Percentiles rank a stretch among this genome's conserved stretches.
These are phyloP conservation scores for Philereme transversata DNA, from an alignment of 2,888 invertebrate species.

Conservation along the genomic window DNA sequence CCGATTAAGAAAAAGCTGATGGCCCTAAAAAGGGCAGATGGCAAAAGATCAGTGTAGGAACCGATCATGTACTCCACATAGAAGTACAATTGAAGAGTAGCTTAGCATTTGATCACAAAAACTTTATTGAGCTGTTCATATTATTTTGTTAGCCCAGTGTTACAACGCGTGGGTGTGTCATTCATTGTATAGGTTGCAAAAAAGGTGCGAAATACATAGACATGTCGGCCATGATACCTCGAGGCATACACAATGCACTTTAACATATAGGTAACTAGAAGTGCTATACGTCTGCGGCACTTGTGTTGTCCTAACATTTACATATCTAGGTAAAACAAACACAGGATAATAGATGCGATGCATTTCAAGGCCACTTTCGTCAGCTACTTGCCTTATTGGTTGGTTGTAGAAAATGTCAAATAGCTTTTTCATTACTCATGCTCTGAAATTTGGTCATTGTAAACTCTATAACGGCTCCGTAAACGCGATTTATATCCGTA, in stretches of 20 bases:
- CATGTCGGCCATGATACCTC: constrained; percentile 31
- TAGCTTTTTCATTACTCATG: too few species aligned
- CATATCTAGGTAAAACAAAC: constrained; percentile 32
- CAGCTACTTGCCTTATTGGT: constrained; percentile 3
- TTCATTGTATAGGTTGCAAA: constrained; percentile 53
- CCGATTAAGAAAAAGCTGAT: too few species aligned
- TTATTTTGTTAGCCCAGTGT: constrained; percentile 13
- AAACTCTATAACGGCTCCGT: too few species aligned
- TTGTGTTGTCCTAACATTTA: constrained; percentile 34
- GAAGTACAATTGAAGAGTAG: too few species aligned
- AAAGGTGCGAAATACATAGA: constrained; percentile 49
- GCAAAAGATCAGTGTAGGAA: too few species aligned
- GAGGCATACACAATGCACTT: constrained; percentile 23
- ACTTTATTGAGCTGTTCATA: background rate
- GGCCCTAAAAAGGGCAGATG: too few species aligned
- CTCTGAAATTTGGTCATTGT: too few species aligned
- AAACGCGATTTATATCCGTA: too few species aligned
- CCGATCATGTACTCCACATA: too few species aligned
- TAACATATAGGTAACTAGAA: background rate
- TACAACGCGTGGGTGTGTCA: constrained; percentile 36
- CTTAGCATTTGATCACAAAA: too few species aligned
- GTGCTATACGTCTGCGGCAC: constrained; percentile 8
- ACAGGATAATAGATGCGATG: constrained; percentile 27
- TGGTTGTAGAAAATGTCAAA: too few species aligned
- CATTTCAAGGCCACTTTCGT: constrained; percentile 35